These are phyloP conservation scores for Willowsia nigromaculata DNA, from an alignment of 2,888 invertebrate genomes.

Conservation along the genomic window DNA sequence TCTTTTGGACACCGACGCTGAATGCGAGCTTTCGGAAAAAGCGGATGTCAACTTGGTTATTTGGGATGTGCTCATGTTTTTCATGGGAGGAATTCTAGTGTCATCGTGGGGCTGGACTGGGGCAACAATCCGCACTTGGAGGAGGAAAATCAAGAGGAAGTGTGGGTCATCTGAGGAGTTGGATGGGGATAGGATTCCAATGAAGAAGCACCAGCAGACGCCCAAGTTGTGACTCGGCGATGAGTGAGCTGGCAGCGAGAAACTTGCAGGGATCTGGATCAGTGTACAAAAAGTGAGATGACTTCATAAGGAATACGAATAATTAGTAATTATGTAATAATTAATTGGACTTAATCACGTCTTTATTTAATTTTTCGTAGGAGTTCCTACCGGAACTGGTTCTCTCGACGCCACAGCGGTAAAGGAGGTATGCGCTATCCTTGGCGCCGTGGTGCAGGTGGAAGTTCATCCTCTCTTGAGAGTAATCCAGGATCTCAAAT, in stretches of 20 bases:
- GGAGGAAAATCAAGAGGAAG: slow-evolving; percentile 83
- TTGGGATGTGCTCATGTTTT: slow-evolving; percentile 71
- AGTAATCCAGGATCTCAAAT: slow-evolving; percentile 86
- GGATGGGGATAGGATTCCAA: slow-evolving; percentile 71
- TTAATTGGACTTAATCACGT: not conserved
- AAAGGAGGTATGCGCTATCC: not conserved
- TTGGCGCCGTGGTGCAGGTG: slow-evolving; percentile 79
- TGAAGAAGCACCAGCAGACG: slow-evolving; percentile 86
- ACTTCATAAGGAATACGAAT: slow-evolving; percentile 14
- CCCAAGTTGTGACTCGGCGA: slow-evolving; percentile 75
- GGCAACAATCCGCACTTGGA: slow-evolving; percentile 92
- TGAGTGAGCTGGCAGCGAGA: slow-evolving; percentile 73
- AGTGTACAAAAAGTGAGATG: slow-evolving; percentile 78
- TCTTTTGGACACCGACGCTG: slow-evolving; percentile 69
- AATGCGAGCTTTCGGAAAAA: slow-evolving; percentile 73
- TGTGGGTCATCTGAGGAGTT: not conserved
- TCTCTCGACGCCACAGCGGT: not conserved
- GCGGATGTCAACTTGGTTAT: slow-evolving; percentile 67
- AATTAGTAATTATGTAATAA: not conserved
- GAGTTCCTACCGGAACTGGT: slow-evolving; percentile 12
- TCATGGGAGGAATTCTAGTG: slow-evolving; percentile 88
- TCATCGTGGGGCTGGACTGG: slow-evolving; percentile 97
- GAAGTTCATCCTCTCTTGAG: slow-evolving; percentile 90
- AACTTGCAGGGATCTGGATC: slow-evolving; percentile 81
- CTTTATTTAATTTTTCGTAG: slow-evolving; percentile 3